Percentiles rank a stretch among this genome's conserved stretches.
These are phyloP conservation scores for Hydroisotoma schaefferi DNA, from an alignment of 2,888 invertebrate species.

Conservation along the genomic window DNA sequence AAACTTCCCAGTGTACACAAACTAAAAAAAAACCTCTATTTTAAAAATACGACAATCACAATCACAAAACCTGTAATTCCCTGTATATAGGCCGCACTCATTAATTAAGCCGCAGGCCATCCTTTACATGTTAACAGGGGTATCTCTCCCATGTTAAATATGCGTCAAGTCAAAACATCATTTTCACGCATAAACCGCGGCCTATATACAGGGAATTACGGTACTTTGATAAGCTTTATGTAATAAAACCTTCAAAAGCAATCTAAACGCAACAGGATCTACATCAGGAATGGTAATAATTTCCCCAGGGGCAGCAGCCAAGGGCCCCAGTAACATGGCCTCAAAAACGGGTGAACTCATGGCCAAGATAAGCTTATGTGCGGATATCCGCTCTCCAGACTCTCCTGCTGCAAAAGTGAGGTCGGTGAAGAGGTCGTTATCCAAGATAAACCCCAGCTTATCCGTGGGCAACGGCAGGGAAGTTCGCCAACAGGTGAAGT, in stretches of 20 bases:
- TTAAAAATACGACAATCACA: too few species aligned
- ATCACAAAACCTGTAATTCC: too few species aligned
- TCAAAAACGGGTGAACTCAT: constrained; percentile 42
- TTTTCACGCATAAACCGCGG: too few species aligned
- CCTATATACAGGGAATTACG: too few species aligned
- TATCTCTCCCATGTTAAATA: too few species aligned
- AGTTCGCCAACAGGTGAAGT: constrained; percentile 27
- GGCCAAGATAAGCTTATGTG: constrained; percentile 36
- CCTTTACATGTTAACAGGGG: too few species aligned
- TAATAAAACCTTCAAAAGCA: constrained; percentile 33
- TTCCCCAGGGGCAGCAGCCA: constrained; percentile 24
- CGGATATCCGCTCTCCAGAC: constrained; percentile 26
- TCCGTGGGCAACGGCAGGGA: constrained; percentile 24
- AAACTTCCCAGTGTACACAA: constrained; percentile 36
- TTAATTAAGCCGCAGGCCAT: too few species aligned
- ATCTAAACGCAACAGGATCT: constrained; percentile 30
- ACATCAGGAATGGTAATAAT: constrained; percentile 34
- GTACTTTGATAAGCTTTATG: too few species aligned
- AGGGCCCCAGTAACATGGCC: constrained; percentile 36
- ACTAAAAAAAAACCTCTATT: constrained; percentile 30
- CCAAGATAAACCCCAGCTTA: constrained; percentile 32
- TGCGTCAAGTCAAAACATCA: too few species aligned
- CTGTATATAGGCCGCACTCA: too few species aligned
- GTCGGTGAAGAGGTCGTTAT: constrained; percentile 32
- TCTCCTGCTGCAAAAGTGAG: constrained; percentile 33